phyloP scores from a whole-genome alignment of 2,797 vertebrate genomes.

The Urophycis tenuis region DNA sequence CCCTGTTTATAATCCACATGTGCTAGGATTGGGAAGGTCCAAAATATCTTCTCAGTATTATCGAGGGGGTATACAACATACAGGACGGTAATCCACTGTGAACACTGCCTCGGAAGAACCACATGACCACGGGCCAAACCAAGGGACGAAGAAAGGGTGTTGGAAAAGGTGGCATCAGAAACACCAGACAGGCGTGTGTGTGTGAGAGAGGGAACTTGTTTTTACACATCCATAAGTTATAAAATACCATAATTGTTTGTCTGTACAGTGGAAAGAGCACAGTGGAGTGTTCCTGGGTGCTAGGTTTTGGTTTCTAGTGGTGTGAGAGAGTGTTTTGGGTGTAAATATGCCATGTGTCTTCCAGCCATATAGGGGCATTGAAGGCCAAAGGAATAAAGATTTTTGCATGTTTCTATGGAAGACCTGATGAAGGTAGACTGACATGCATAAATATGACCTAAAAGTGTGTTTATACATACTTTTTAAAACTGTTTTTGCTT shows the following conservation, averaged over 20 bases:
- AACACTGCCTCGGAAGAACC: not conserved
- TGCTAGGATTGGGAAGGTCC: not conserved
- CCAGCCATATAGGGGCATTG: not conserved
- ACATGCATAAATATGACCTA: not conserved
- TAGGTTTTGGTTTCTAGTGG: not conserved
- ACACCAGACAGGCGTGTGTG: not conserved
- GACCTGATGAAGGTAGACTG: not conserved
- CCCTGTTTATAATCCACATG: not conserved
- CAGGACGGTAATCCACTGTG: not conserved
- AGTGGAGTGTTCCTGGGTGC: not conserved
- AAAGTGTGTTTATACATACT: no score
- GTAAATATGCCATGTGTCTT: not conserved
- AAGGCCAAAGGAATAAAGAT: not conserved
- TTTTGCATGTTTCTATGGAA: not conserved
- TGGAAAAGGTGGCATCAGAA: not conserved
- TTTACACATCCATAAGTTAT: slow-evolving; percentile 6
- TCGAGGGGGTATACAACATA: not conserved
- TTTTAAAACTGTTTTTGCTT: no score
- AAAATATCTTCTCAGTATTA: not conserved
- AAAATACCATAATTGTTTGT: not conserved
- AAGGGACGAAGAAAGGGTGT: not conserved
- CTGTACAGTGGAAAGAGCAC: not conserved
- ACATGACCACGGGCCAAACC: not conserved
- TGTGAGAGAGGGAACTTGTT: not conserved
- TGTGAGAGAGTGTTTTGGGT: not conserved